Conservation (phyloP, 2,888 invertebrate species). For the Chrysolina oricalcia region DNA sequence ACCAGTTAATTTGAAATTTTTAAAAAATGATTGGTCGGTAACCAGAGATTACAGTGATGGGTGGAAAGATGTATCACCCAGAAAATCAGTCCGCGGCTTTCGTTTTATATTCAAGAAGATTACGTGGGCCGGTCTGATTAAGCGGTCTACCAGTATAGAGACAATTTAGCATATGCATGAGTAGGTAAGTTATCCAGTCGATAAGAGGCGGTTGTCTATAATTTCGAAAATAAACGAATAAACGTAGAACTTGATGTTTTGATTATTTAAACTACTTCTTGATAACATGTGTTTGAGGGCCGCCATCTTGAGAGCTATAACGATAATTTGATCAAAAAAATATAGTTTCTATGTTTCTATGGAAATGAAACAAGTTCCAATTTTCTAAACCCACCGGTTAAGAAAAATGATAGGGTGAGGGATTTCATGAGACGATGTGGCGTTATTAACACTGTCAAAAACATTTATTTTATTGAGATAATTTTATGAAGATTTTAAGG, state of each 20-base stretch:
- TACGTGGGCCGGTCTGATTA: conserved; percentile 1
- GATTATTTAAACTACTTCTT: too few species aligned
- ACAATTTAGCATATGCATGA: conserved; percentile 3
- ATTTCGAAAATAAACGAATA: not conserved
- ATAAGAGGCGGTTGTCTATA: not conserved
- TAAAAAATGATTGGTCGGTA: not conserved
- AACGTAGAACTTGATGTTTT: not conserved
- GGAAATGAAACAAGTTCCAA: too few species aligned
- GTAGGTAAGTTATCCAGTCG: not conserved
- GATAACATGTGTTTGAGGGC: too few species aligned
- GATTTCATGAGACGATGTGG: too few species aligned
- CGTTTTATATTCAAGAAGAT: not conserved
- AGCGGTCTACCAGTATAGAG: not conserved
- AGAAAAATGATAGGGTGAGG: too few species aligned
- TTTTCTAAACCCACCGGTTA: too few species aligned
- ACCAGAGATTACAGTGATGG: not conserved
- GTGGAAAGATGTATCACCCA: not conserved
- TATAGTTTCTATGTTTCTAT: too few species aligned
- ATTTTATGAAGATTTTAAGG: too few species aligned
- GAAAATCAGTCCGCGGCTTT: not conserved
- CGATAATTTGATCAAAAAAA: too few species aligned
- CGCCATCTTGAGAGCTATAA: too few species aligned
- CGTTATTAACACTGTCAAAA: too few species aligned
- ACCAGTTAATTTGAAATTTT: not conserved
- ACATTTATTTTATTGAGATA: too few species aligned